phyloP scores from a whole-genome alignment of 1,140 invertebrate genomes.

The Aporrectodea caliginosa region DNA sequence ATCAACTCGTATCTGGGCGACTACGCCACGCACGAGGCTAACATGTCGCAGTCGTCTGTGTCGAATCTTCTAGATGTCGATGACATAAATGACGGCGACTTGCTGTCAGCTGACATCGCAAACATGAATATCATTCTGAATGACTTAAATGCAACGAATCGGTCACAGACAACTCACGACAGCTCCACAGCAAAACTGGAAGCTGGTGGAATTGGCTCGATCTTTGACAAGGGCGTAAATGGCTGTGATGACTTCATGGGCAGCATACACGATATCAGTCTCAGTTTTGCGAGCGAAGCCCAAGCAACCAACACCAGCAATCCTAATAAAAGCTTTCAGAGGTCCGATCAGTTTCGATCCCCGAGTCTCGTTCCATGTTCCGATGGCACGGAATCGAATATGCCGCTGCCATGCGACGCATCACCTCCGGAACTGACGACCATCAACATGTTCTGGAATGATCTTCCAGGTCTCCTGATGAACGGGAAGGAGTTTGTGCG shows the following conservation, averaged over 20 bases:
- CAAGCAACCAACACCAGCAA: background rate
- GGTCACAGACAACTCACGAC: background rate
- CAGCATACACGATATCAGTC: background rate
- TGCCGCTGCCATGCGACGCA: background rate
- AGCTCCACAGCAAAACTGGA: background rate
- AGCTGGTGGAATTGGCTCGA: background rate
- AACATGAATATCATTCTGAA: slow-evolving; percentile 37
- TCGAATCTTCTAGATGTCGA: slow-evolving; percentile 7
- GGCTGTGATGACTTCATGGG: background rate
- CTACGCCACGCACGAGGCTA: background rate
- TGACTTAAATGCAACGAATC: slow-evolving; percentile 12
- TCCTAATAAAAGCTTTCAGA: background rate
- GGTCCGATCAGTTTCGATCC: too few relatives aligned
- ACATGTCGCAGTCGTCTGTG: slow-evolving; percentile 3
- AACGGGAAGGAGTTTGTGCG: slow-evolving; percentile 48
- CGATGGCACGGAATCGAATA: background rate
- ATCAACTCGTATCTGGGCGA: background rate
- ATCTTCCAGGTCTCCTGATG: slow-evolving; percentile 52
- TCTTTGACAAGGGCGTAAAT: background rate
- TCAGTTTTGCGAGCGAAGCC: background rate
- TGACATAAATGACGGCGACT: slow-evolving; percentile 31
- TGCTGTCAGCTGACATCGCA: slow-evolving; percentile 46
- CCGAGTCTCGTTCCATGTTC: background rate
- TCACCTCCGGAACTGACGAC: slow-evolving; percentile 25
- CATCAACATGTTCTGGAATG: slow-evolving; percentile 53